A percentile compares a stretch with the other conserved stretches of the same genome.
Evolutionary conservation across 1,140 invertebrate genomes (phyloP).

Genomic region (Neodiprion pinetum): DNA sequence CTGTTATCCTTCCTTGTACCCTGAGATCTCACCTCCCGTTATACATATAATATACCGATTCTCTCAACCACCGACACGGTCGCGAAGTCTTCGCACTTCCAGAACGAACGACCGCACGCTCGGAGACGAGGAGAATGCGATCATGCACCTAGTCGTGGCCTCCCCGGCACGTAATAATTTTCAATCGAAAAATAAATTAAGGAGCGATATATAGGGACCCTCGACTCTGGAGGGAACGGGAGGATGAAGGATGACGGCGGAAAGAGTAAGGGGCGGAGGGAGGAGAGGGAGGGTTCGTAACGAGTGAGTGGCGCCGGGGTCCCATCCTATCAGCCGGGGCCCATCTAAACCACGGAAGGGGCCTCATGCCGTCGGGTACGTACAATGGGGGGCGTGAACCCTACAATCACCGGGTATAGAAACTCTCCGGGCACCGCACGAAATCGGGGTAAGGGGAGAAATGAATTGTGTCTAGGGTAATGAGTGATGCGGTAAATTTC

Average conservation of each 20-base stretch:
- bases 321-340: slow-evolving; percentile 13
- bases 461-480: slow-evolving; percentile 18
- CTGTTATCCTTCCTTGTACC: no score
- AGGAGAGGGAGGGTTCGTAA: background rate
- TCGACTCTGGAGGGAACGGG: background rate
- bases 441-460: background rate
- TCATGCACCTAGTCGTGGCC: no score
- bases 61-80: no score
- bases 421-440: background rate
- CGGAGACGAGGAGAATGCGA: no score
- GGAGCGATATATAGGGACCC: background rate
- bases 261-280: background rate
- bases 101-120: no score
- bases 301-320: slow-evolving; percentile 9
- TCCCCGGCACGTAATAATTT: no score
- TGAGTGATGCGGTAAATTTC: slow-evolving; percentile 14
- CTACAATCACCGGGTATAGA: slow-evolving; percentile 14
- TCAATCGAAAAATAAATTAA: no score
- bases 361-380: background rate
- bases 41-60: no score
- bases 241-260: background rate
- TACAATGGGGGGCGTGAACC: slow-evolving; percentile 15
- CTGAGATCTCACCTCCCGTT: no score
- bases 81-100: no score
- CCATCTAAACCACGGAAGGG: slow-evolving; percentile 2